A percentile compares a stretch with the other conserved stretches of the same genome.
Conservation (phyloP, 2,888 invertebrate species). For the Drosophila peninsularis region DNA sequence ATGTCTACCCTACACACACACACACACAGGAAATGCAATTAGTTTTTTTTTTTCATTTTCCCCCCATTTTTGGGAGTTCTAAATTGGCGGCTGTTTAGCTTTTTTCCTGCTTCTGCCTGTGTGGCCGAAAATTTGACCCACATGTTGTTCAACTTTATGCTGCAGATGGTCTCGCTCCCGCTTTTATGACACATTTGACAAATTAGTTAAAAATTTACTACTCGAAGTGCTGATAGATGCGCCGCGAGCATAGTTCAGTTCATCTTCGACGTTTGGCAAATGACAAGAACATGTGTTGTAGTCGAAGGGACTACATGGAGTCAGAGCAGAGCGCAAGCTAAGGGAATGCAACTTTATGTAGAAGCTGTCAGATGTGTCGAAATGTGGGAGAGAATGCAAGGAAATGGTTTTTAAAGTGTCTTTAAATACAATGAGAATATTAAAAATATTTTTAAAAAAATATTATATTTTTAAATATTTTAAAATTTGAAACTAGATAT, state of each 20-base stretch:
- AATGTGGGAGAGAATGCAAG: neutral
- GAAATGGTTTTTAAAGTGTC: neutral
- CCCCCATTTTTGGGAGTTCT: slow-evolving; percentile 11
- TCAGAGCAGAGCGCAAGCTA: neutral
- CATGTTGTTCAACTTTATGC: slow-evolving; percentile 42
- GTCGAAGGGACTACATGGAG: neutral
- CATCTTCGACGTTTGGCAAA: slow-evolving; percentile 14
- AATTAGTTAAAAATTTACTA: slow-evolving; percentile 72
- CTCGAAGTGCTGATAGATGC: slow-evolving; percentile 51
- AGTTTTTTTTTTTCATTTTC: slow-evolving; percentile 46
- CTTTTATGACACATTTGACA: slow-evolving; percentile 72
- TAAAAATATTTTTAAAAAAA: too few relatives aligned
- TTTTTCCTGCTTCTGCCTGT: slow-evolving; percentile 3
- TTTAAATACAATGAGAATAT: too few relatives aligned
- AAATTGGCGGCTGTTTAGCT: slow-evolving; percentile 40
- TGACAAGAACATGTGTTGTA: slow-evolving; percentile 27
- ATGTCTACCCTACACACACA: slow-evolving; percentile 52
- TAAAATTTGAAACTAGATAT: too few relatives aligned
- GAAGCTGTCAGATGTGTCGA: neutral
- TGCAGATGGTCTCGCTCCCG: slow-evolving; percentile 17
- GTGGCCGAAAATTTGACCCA: slow-evolving; percentile 52
- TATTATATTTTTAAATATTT: too few relatives aligned
- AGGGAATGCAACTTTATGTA: neutral
- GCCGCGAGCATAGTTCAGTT: slow-evolving; percentile 16
- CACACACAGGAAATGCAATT: slow-evolving; percentile 75